Conservation (phyloP, 2,113 vertebrate genomes). For the Calidris pygmaea region DNA sequence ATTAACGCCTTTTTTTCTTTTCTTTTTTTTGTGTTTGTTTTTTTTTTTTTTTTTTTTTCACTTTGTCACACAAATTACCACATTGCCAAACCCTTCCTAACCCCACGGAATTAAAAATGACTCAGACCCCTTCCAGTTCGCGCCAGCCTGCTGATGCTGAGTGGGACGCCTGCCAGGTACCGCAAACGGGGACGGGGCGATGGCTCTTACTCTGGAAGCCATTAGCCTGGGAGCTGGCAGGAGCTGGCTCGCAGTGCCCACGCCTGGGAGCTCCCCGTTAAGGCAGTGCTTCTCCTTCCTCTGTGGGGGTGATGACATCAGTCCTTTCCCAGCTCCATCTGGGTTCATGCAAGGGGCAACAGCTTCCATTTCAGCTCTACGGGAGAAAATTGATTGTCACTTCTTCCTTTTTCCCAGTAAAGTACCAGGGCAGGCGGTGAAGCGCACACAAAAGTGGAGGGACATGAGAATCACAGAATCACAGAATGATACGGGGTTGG, state of each 20-base stretch:
- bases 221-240: not conserved
- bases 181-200: not conserved
- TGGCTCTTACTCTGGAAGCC: not conserved
- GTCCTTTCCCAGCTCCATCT: conserved; percentile 37
- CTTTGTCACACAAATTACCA: not conserved
- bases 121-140: not conserved
- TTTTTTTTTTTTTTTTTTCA: not conserved
- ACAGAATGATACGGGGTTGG: too few relatives aligned
- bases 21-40: not conserved
- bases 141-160: conserved; percentile 1
- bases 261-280: not conserved
- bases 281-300: conserved; percentile 12
- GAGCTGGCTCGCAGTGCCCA: not conserved
- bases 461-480: not conserved
- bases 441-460: not conserved
- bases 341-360: conserved; percentile 60
- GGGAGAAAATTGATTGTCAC: conserved; percentile 29
- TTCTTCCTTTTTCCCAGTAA: conserved; percentile 25
- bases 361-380: conserved; percentile 18
- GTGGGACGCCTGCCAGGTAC: conserved; percentile 3
- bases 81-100: not conserved
- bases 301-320: conserved; percentile 24
- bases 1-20: not conserved
- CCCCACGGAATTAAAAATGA: not conserved
- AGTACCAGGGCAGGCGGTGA: not conserved